A percentile compares a stretch with the other conserved stretches of the same genome.
phyloP scores from a whole-genome alignment of 2,888 invertebrate species.

The Brachyptera putata region DNA sequence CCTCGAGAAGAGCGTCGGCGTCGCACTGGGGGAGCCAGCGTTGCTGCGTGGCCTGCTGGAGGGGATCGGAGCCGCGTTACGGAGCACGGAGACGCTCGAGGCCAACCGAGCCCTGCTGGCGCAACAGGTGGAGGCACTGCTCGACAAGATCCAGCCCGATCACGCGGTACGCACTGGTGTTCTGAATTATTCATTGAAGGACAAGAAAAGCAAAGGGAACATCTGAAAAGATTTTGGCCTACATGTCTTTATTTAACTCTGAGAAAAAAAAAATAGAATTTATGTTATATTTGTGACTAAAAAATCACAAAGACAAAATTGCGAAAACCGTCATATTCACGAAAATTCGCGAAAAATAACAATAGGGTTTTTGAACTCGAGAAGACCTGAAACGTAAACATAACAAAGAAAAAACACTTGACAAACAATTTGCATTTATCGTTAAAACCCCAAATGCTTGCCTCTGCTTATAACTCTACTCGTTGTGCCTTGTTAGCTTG shows the following conservation, averaged over 20 bases:
- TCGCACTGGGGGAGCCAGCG: conserved; percentile 39
- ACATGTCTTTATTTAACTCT: not conserved
- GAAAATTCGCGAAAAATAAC: no score
- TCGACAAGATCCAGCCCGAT: conserved; percentile 46
- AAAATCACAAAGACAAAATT: no score
- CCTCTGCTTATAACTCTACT: no score
- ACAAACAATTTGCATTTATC: no score
- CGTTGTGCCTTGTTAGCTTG: no score
- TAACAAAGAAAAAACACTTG: no score
- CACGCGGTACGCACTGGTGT: conserved; percentile 44
- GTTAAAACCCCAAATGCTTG: no score
- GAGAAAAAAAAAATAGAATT: no score
- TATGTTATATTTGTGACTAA: no score
- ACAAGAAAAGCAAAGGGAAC: not conserved
- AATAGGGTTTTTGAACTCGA: no score
- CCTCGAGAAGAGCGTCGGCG: conserved; percentile 49
- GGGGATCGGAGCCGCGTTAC: conserved; percentile 47
- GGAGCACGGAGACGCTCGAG: conserved; percentile 53
- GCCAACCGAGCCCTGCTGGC: conserved; percentile 54
- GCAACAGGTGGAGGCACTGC: conserved; percentile 49
- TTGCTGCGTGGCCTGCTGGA: conserved; percentile 31
- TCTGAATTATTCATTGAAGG: not conserved
- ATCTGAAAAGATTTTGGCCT: not conserved
- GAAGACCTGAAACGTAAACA: no score
- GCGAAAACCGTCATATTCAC: no score